Percentiles rank a stretch among this genome's conserved stretches.
These are phyloP conservation scores for Cygnus olor DNA, from an alignment of 2,797 vertebrate genomes.

Conservation along the genomic window DNA sequence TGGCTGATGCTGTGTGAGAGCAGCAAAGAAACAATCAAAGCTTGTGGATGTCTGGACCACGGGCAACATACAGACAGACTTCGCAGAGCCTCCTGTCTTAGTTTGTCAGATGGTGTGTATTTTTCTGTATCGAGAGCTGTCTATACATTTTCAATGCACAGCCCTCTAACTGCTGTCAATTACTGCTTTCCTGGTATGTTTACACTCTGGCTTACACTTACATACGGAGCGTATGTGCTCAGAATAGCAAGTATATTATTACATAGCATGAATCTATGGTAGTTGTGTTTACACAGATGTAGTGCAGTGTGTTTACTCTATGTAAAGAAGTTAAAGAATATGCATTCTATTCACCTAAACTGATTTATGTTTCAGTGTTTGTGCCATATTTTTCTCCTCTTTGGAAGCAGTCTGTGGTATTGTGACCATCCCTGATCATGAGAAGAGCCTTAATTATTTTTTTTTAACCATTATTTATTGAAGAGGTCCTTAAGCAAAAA, in stretches of 20 bases:
- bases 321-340: background rate
- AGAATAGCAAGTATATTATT: background rate
- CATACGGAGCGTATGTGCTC: background rate
- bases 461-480: background rate
- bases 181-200: background rate
- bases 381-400: background rate
- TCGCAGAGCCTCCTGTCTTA: background rate
- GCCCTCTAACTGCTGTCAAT: background rate
- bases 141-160: background rate
- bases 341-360: background rate
- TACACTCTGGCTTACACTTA: background rate
- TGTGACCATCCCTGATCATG: background rate
- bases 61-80: fast-evolving
- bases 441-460: background rate
- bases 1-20: background rate
- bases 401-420: background rate
- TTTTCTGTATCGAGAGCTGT: background rate
- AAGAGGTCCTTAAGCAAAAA: background rate
- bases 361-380: background rate
- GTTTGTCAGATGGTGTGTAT: background rate
- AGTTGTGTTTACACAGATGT: background rate
- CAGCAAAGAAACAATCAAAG: background rate
- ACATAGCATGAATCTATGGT: background rate
- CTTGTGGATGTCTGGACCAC: background rate
- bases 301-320: background rate